These are phyloP conservation scores for Drosophila rubida DNA, from an alignment of 2,888 invertebrate species.

Conservation along the genomic window DNA sequence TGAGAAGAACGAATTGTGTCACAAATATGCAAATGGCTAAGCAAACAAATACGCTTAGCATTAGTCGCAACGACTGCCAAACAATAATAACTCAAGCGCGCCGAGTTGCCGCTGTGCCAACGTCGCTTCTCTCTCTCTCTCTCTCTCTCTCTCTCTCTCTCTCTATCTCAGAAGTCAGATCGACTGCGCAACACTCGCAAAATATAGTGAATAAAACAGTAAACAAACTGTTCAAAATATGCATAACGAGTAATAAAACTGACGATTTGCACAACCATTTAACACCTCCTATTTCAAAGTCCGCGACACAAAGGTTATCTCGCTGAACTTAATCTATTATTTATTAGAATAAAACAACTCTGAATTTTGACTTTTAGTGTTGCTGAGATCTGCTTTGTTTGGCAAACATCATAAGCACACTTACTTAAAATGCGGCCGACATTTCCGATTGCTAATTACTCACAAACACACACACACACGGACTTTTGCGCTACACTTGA, in stretches of 20 bases:
- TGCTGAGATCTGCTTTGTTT: background rate
- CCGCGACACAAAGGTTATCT: background rate
- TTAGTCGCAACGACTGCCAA: constrained; percentile 14
- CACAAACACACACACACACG: constrained; percentile 31
- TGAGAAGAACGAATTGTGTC: constrained; percentile 29
- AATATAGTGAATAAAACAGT: background rate
- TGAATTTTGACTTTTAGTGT: background rate
- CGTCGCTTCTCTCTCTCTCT: constrained; percentile 4
- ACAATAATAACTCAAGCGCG: constrained; percentile 1
- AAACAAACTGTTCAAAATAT: background rate
- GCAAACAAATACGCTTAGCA: constrained; percentile 15
- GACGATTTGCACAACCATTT: too few species aligned
- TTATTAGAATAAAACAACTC: background rate
- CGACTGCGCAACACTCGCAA: background rate
- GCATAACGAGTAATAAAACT: too few species aligned
- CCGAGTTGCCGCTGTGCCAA: background rate
- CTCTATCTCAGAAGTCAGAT: background rate
- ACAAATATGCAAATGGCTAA: constrained; percentile 23
- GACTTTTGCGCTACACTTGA: constrained; percentile 12
- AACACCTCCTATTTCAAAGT: background rate
- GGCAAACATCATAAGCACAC: constrained; percentile 4
- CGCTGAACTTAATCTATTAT: background rate
- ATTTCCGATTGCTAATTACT: constrained; percentile 59
- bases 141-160: too few species aligned
- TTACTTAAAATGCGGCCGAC: constrained; percentile 23